Evolutionary conservation across 2,113 vertebrate species (phyloP).

Genomic region (Orthonyx spaldingii): DNA sequence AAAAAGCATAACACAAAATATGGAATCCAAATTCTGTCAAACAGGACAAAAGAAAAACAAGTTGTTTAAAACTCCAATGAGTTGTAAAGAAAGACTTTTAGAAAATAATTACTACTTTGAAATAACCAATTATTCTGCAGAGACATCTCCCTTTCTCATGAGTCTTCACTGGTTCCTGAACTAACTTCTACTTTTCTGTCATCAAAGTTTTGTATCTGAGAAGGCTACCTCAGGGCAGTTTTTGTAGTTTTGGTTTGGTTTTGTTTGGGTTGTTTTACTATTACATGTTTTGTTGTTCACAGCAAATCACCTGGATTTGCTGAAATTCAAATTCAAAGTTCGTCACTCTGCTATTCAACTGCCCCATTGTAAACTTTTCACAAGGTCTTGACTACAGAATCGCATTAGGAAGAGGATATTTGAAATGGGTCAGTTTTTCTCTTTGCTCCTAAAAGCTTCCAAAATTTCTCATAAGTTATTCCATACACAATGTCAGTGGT

Average conservation of each 20-base stretch:
- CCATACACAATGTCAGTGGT: background rate
- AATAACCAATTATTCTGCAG: constrained; percentile 19
- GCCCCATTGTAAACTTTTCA: background rate
- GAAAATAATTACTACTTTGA: constrained; percentile 44
- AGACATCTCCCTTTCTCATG: background rate
- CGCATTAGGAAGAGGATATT: background rate
- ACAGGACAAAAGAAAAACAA: background rate
- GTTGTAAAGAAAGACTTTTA: background rate
- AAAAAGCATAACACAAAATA: background rate
- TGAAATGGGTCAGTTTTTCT: background rate
- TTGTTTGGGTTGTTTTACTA: background rate
- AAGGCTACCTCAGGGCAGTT: background rate
- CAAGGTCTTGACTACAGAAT: background rate
- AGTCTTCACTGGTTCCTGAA: background rate
- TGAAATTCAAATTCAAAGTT: background rate
- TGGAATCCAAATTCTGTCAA: background rate
- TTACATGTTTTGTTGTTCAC: background rate
- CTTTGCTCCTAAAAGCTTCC: background rate
- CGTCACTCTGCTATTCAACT: background rate
- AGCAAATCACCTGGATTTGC: background rate
- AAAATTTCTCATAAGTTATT: background rate
- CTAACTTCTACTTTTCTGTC: background rate
- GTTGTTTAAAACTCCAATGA: background rate
- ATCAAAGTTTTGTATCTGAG: background rate
- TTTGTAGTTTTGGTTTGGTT: background rate